A percentile compares a stretch with the other conserved stretches of the same genome.
phyloP scores from a whole-genome alignment of 1,140 invertebrate species.

The Euborellia annulipes region DNA sequence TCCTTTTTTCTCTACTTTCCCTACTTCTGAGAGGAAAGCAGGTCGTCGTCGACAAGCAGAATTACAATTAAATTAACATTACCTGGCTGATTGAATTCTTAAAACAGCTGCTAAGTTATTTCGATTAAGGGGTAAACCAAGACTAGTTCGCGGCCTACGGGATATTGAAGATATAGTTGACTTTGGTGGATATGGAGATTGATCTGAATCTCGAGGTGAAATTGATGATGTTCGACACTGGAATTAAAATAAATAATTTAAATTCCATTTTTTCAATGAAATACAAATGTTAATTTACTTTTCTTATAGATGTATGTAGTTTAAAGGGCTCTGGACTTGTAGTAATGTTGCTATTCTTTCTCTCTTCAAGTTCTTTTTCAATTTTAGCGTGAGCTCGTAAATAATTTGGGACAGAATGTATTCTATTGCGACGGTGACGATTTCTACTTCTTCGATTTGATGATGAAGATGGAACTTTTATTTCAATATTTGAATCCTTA shows the following conservation, averaged over 20 bases:
- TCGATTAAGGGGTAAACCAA: slow-evolving; percentile 34
- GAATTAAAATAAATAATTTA: too few relatives aligned
- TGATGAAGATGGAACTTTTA: slow-evolving; percentile 21
- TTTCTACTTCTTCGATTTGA: slow-evolving; percentile 25
- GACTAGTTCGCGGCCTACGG: slow-evolving; percentile 24
- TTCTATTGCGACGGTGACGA: slow-evolving; percentile 25
- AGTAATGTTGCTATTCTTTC: slow-evolving; percentile 32
- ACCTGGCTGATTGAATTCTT: slow-evolving; percentile 45
- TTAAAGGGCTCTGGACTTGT: slow-evolving; percentile 34
- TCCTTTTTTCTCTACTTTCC: too few relatives aligned
- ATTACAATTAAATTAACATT: not conserved
- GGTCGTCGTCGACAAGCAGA: not conserved
- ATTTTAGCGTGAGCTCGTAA: slow-evolving; percentile 18
- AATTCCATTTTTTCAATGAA: slow-evolving; percentile 14
- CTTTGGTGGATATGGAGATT: too few relatives aligned
- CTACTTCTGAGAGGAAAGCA: too few relatives aligned
- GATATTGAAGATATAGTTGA: too few relatives aligned
- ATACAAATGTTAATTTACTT: slow-evolving; percentile 11
- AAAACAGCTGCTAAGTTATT: slow-evolving; percentile 53
- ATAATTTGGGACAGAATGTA: slow-evolving; percentile 15
- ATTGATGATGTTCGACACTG: not conserved
- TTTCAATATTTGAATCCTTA: not conserved
- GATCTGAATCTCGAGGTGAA: not conserved
- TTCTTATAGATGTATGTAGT: slow-evolving; percentile 30
- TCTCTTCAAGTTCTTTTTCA: slow-evolving; percentile 24